Percentiles rank a stretch among this genome's conserved stretches.
Conservation (phyloP, 2,113 vertebrate genomes). For the Macroglossus sobrinus region DNA sequence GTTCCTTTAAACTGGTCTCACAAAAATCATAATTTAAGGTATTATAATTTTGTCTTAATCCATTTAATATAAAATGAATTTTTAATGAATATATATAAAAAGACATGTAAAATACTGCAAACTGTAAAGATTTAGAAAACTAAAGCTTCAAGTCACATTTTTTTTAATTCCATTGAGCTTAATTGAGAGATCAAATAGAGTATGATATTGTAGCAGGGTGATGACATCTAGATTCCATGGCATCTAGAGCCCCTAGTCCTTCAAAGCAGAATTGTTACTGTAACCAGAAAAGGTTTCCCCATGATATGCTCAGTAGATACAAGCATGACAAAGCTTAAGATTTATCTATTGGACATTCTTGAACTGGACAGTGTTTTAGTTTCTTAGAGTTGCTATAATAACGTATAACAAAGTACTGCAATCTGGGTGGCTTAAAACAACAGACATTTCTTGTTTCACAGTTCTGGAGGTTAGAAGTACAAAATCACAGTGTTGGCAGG, state of each 20-base stretch:
- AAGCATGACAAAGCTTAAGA: background rate
- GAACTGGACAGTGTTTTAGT: background rate
- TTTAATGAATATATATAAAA: background rate
- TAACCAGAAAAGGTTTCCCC: background rate
- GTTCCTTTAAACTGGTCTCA: background rate
- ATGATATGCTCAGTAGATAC: background rate
- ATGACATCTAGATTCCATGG: background rate
- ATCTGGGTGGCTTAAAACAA: background rate
- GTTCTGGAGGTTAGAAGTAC: background rate
- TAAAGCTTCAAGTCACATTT: constrained; percentile 60
- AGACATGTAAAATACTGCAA: constrained; percentile 55
- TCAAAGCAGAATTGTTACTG: background rate
- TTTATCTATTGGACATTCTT: background rate
- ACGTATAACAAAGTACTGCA: background rate
- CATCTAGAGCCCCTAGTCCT: background rate
- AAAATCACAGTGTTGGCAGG: background rate
- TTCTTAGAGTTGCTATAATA: background rate
- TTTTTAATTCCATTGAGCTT: constrained; percentile 3
- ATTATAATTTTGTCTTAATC: background rate
- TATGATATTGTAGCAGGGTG: background rate
- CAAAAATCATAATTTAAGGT: constrained; percentile 29
- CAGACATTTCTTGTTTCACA: background rate
- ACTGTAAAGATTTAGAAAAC: constrained; percentile 67
- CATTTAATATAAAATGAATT: background rate
- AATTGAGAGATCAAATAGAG: background rate